These are phyloP conservation scores for Prunella himalayana DNA, from an alignment of 2,113 vertebrate species.

Conservation along the genomic window DNA sequence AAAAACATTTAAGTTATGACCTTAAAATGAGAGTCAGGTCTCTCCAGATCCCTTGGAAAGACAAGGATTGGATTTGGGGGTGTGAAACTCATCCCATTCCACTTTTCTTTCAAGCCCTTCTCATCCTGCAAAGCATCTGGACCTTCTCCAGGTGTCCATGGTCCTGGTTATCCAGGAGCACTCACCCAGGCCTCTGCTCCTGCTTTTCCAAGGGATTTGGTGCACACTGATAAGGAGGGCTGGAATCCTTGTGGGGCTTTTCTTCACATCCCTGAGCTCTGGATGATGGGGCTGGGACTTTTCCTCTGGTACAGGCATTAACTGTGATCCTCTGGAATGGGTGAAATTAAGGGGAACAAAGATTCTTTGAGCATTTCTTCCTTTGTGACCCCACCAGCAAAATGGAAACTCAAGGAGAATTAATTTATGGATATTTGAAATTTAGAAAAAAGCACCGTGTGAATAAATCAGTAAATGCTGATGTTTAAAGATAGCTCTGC, in stretches of 20 bases:
- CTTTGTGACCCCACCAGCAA: not conserved
- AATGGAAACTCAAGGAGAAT: accelerated
- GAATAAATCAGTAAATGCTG: not conserved
- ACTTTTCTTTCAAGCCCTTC: not conserved
- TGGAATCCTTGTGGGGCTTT: not conserved
- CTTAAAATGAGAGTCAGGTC: not conserved
- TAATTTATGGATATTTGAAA: not conserved
- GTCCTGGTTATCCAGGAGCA: not conserved
- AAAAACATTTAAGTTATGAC: not conserved
- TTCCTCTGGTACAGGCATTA: not conserved
- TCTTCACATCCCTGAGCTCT: not conserved
- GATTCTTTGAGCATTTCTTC: not conserved
- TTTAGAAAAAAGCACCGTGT: accelerated
- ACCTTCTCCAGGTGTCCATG: not conserved
- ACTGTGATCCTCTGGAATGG: not conserved
- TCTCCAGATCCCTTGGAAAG: not conserved
- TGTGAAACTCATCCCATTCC: not conserved
- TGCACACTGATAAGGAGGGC: not conserved
- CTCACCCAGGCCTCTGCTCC: not conserved
- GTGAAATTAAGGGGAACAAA: not conserved
- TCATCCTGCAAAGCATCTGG: not conserved
- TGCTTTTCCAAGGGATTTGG: not conserved
- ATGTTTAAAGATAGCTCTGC: not conserved
- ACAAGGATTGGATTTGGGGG: not conserved
- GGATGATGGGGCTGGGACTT: not conserved